A percentile compares a stretch with the other conserved stretches of the same genome.
phyloP scores from a whole-genome alignment of 1,140 invertebrate species.

The Cherax quadricarinatus region DNA sequence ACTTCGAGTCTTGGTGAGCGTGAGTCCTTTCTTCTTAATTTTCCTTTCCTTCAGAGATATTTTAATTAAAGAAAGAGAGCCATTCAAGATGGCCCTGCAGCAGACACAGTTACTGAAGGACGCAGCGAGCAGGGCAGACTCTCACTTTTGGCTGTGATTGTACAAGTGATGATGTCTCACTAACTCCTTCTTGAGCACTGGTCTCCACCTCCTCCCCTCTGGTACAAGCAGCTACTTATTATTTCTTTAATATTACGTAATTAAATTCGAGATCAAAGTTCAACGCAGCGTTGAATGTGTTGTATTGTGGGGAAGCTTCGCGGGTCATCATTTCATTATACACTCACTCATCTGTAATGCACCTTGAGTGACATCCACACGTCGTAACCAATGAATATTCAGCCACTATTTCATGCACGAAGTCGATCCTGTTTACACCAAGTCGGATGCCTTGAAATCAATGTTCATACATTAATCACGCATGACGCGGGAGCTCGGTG shows the following conservation, averaged over 20 bases:
- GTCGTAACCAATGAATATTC: conserved; percentile 23
- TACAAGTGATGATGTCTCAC: neutral
- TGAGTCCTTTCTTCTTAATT: no score
- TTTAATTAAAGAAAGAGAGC: no score
- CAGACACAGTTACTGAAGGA: no score
- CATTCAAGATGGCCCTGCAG: no score
- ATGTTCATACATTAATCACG: conserved; percentile 22
- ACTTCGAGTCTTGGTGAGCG: no score
- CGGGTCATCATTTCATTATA: conserved; percentile 12
- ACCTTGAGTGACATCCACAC: conserved; percentile 5
- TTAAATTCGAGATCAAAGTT: neutral
- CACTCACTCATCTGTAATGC: neutral
- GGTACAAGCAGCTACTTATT: neutral
- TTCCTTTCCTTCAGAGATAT: no score
- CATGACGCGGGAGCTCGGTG: neutral
- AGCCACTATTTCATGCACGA: conserved; percentile 15
- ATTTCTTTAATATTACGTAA: neutral
- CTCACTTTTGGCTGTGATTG: neutral
- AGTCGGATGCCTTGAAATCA: conserved; percentile 12
- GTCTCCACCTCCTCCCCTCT: neutral
- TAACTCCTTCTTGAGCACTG: neutral
- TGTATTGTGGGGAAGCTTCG: neutral
- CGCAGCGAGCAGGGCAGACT: no score
- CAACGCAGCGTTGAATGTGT: conserved; percentile 15
- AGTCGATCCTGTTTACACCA: conserved; percentile 31